Base-by-base conservation (phyloP, 2,888 invertebrate genomes). In the Drosophila macrospina region DNA sequence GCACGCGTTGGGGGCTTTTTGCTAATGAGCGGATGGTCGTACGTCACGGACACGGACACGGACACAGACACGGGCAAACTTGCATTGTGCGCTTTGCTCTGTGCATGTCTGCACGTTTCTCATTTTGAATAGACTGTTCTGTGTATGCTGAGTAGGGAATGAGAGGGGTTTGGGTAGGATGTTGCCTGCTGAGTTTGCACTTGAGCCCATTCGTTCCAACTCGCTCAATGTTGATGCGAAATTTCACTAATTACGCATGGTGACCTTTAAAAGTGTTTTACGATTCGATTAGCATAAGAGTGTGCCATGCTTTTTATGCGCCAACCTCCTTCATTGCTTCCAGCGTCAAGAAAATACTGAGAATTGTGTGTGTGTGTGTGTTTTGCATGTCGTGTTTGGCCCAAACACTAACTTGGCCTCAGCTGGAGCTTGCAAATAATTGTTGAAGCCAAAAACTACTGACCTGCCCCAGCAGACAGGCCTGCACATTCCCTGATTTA, bases 241-340 rank as follows among this genome's bases (percentile, higher is more conserved):
- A 82, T 83, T 88, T 88, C 79, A 88, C 87, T 84, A 85, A 88
- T 86, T 88, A 86, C 88, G 72, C 70, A 63, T 39, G 60, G 56
- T 73, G 75, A 75, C 75, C 75, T 75, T 78, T 73, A 75, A 77
- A 62, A 41, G 30, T 59, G 59, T 15, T 73, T 57, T 68, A 54
- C 63, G 60, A 60, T 64, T 64, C 74, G 75, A 77, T 75, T 79
- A 67, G 67, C 71, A 57, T 56, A 59, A 69, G 57, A 80, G 68
- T 70, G 61, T 66, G 63, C 78, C 54, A 74, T 56, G 37, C 7
- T 69, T 62, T 60, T 61, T 70, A 50, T 34, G n/a, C 45, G 13
- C 34, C 57, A 52, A 16, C 54, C 39, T n/a, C n/a, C n/a, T n/a
- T n/a, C n/a, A n/a, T n/a, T n/a, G n/a, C 44, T 20, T 20, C 10